Base-by-base conservation (phyloP, 2,888 invertebrate genomes). In the Podotricha telesiphe region DNA sequence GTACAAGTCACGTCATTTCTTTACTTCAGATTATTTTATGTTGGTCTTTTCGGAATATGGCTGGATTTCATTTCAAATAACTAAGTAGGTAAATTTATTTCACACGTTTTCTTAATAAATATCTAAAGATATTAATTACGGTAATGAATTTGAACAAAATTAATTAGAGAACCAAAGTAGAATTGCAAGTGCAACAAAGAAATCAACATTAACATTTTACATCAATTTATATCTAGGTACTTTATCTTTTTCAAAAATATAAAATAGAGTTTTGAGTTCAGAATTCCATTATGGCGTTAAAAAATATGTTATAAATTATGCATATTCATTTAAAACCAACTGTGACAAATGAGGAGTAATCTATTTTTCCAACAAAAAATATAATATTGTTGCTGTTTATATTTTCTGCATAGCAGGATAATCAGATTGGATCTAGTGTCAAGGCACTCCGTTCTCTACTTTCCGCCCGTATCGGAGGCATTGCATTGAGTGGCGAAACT, bases 241-340 rank as follows among this genome's bases (percentile, higher is more conserved):
- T 6, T 17, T 48, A 13, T 50, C 37, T 37, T 37, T n/a, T 28
- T 28, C 28, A 28, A 37, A 37, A 37, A 37, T 20, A 13, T 20
- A 50, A 22, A 20, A 22, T 51, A 7, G 15, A 22, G 5, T 51
- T 22, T 15, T 20, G 15, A 15, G 1, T 45, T n/a, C n/a, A 45
- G 45, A 45, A 45, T n/a, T 22, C 51, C n/a, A 28, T 51, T 51
- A 28, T 22, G 8, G n/a, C 8, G 28, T 28, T 22, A n/a, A 8
- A n/a, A 51, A 51, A 51, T 28, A n/a, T 51, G n/a, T 51, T 51
- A 51, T 28, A n/a, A 22, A 51, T 51, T 51, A 28, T 28, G 2
- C 8, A 28, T 7, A n/a, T 50, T 50, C 11, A 50, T 50, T 20
- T 37, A 13, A 20, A 50, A 50, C 47, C 5, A 17, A 51, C 51